Base-by-base conservation (phyloP, 1,140 invertebrate genomes). In the Dendroctonus valens region DNA sequence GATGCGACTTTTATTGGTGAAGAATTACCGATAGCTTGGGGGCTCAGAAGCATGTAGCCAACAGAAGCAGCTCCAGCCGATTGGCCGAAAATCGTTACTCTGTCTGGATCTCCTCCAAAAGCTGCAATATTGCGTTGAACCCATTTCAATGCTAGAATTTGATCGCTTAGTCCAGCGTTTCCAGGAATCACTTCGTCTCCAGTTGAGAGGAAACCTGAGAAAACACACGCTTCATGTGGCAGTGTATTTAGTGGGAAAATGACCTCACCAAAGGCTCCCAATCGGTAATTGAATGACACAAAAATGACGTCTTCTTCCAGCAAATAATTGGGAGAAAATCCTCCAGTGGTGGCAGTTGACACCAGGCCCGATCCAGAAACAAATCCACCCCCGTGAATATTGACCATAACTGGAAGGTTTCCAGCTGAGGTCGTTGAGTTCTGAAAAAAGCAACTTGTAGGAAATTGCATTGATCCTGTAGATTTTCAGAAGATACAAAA, bases 311-410 rank as follows among this genome's bases (percentile, higher is more conserved):
- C 41, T 7, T 12, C 9, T 6, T 68, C 67, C 54, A 68, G 63
- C 39, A 68, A 64, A 51, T 40, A 68, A 42, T 41, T 54, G 7
- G 67, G 67, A 14, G 38, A 38, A n/a, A 49, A 7, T 6, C 55
- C 48, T 7, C 57, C 54, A 9, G 50, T 41, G 7, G 59, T 54
- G 9, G 7, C 7, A 41, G 59, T 51, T 49, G 14, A 57, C 14
- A 49, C 53, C 42, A 50, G 52, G 9, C 65, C 65, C 7, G 60
- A 63, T 44, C 67, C 67, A 46, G 46, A 44, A 37, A 14, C 46
- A 37, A 68, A 68, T 37, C 67, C 60, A 40, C 67, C 67, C 39
- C 67, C 67, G 50, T 68, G 61, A 42, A 68, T 68, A 26, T 63
- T 52, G 46, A 68, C 44, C 14, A 68, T 15, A 5, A 68, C 67